These are phyloP conservation scores for Anoplopoma fimbria DNA, from an alignment of 2,113 vertebrate species.

Conservation along the genomic window DNA sequence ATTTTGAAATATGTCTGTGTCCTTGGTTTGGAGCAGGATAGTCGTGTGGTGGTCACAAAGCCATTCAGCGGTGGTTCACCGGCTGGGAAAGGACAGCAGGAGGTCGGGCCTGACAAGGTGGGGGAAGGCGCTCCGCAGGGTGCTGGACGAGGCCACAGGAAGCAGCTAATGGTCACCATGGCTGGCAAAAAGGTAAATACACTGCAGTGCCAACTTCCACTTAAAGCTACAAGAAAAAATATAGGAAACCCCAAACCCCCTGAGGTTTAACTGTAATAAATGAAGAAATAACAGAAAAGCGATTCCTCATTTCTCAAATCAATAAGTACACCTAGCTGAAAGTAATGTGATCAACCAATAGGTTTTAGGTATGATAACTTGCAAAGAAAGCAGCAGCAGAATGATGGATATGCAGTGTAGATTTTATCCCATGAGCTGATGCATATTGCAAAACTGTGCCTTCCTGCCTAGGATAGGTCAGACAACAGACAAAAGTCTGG, in stretches of 20 bases:
- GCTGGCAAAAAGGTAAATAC: constrained; percentile 91
- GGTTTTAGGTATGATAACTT: neutral
- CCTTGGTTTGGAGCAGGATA: constrained; percentile 83
- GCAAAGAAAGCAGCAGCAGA: neutral
- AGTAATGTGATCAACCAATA: neutral
- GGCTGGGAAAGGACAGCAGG: constrained; percentile 64
- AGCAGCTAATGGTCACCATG: constrained; percentile 93
- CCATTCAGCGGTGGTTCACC: constrained; percentile 68
- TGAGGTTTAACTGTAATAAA: constrained; percentile 10
- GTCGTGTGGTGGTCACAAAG: constrained; percentile 90
- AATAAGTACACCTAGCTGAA: neutral
- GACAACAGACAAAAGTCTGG: neutral
- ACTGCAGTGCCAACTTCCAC: neutral
- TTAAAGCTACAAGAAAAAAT: neutral
- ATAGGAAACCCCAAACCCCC: neutral
- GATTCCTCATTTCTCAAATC: neutral
- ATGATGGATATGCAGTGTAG: neutral
- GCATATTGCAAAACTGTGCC: neutral
- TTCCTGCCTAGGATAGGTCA: neutral
- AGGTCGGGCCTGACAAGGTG: constrained; percentile 69
- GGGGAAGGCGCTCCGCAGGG: constrained; percentile 78
- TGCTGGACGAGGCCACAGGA: constrained; percentile 87
- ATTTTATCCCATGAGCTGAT: neutral
- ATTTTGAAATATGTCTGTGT: constrained; percentile 6
- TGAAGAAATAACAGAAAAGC: neutral